Evolutionary conservation across 2,113 vertebrate genomes (phyloP).

Genomic region (Gnathonemus longibarbis): DNA sequence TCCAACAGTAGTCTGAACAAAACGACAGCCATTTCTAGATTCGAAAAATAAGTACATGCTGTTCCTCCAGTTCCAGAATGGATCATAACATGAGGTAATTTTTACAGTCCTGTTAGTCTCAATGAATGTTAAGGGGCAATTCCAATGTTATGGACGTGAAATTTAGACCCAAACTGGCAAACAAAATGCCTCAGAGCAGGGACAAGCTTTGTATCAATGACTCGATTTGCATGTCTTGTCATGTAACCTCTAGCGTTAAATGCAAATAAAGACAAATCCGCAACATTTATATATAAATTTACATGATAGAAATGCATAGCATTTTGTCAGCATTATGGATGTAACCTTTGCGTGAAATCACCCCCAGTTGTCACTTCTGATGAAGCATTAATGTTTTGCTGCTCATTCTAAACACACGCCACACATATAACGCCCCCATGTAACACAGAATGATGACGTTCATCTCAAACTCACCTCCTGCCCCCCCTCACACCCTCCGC

Average conservation of each 20-base stretch:
- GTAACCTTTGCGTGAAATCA: neutral
- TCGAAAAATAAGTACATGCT: neutral
- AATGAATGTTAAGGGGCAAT: neutral
- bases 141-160: neutral
- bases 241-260: neutral
- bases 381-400: neutral
- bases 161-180: neutral
- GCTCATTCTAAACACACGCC: neutral
- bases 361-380: neutral
- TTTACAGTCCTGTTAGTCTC: neutral
- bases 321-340: neutral
- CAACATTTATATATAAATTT: neutral
- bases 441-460: neutral
- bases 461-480: neutral
- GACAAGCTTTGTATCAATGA: neutral
- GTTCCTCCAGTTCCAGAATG: neutral
- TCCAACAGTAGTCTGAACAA: neutral
- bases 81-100: neutral
- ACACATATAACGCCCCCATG: neutral
- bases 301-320: neutral
- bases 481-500: neutral
- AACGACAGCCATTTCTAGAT: neutral
- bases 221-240: neutral
- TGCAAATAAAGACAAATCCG: neutral
- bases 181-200: neutral